Evolutionary conservation across 2,113 vertebrate genomes (phyloP), one percentile per base, ranked within the genome.

Genomic region (Reinhardtius hippoglossoides): DNA sequence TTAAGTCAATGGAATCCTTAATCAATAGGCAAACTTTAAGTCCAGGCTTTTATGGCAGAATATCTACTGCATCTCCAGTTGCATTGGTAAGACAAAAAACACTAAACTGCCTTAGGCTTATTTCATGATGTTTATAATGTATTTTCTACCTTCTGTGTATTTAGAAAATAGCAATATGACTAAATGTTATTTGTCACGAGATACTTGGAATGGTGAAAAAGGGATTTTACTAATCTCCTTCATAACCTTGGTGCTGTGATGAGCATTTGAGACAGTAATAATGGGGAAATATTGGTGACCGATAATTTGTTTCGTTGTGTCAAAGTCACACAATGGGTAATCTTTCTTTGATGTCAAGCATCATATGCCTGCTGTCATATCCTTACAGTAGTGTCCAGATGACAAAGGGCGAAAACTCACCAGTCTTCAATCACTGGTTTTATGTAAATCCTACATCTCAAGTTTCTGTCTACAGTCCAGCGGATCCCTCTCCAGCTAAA

Each of bases 1-100:
- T 97, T 98, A 97, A 96, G 96, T 95, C 96, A 95, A 97, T 97
- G 96, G 96, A 96, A 96, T 96, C 95, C 93, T 95, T 96, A 97
- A 98, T 98, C 97, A 95, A 97, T 96, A 94, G 93, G 94, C 93
- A 95, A 96, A 96, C 94, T 95, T 95, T 95, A 94, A 94, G 94
- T 94, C 94, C 73, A 71, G 92, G 95, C 94, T 87, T 87, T 84
- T 75, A 89, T 71, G 76, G 66, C 50, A 44, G 63, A 78, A 74
- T 90, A 83, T 89, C 76, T 67, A 44, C 57, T 76, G 75, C 65
- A 78, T 67, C 67, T 85, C 68, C 77, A 64, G 82, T 85, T 88
- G 81, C 70, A 72, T 21, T 76, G 42, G 23, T 31, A 21, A 86
- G 69, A 24, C 74, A 82, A n/a, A 40, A 66, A 67, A 48, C 76